Evolutionary conservation across 2,888 invertebrate genomes (phyloP).

Genomic region (Caenorhabditis sp.): DNA sequence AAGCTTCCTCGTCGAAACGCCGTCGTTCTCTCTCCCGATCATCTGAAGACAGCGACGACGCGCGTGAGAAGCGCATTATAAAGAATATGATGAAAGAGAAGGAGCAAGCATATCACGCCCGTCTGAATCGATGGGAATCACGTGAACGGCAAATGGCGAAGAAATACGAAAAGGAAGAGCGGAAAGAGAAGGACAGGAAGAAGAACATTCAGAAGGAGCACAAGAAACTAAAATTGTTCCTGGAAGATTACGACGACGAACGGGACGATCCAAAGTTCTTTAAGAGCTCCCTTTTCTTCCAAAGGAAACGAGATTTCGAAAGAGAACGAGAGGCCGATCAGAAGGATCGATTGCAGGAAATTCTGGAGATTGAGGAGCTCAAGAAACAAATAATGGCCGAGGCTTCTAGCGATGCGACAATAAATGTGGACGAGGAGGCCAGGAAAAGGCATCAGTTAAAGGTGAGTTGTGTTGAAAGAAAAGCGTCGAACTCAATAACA

Average conservation of each 20-base stretch:
- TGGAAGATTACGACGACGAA: slow-evolving; percentile 99
- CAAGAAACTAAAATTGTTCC: slow-evolving; percentile 93
- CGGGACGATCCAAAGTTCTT: slow-evolving; percentile 97
- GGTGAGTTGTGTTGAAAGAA: slow-evolving; percentile 12
- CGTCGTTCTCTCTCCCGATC: slow-evolving; percentile 39
- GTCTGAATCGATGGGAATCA: slow-evolving; percentile 86
- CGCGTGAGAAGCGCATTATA: slow-evolving; percentile 60
- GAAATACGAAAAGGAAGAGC: slow-evolving; percentile 85
- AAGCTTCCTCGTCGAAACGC: slow-evolving; percentile 29
- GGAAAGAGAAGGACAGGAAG: slow-evolving; percentile 80
- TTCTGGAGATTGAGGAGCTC: slow-evolving; percentile 86
- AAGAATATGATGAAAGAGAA: slow-evolving; percentile 66
- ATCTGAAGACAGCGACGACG: slow-evolving; percentile 72
- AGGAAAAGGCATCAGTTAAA: slow-evolving; percentile 60
- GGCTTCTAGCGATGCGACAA: slow-evolving; percentile 28
- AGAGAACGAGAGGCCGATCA: slow-evolving; percentile 93
- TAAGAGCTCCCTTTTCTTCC: slow-evolving; percentile 82
- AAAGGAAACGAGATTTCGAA: slow-evolving; percentile 86
- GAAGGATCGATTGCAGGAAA: slow-evolving; percentile 75
- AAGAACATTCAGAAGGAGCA: slow-evolving; percentile 85
- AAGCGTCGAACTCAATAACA: too few species aligned
- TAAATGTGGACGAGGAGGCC: slow-evolving; percentile 74
- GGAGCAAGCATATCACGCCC: slow-evolving; percentile 70
- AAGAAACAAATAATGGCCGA: slow-evolving; percentile 80
- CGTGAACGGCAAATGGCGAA: slow-evolving; percentile 89